Conservation (phyloP, 2,113 vertebrate species). For the Prunella fulvescens region DNA sequence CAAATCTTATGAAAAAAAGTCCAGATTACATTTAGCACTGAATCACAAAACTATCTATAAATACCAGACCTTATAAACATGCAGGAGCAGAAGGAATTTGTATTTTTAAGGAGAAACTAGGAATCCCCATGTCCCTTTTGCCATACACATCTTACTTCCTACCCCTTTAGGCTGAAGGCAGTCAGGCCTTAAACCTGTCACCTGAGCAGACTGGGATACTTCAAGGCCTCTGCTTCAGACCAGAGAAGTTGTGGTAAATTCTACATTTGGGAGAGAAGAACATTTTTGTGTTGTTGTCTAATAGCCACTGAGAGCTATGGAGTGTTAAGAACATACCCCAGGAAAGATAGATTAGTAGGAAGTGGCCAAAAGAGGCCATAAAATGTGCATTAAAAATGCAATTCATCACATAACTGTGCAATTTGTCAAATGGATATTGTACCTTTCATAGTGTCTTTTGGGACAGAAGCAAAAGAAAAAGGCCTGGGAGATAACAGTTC, state of each 20-base stretch:
- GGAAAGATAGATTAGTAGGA: constrained; percentile 57
- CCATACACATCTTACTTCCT: background rate
- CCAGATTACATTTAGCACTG: background rate
- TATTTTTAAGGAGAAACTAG: background rate
- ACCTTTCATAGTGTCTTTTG: constrained; percentile 49
- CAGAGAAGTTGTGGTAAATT: background rate
- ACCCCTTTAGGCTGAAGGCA: background rate
- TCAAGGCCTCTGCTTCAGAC: background rate
- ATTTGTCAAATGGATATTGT: constrained; percentile 64
- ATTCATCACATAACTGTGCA: constrained; percentile 59
- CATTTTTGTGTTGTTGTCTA: constrained; percentile 55
- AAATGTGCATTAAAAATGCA: constrained; percentile 64
- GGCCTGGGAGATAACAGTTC: constrained; percentile 39
- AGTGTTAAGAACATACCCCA: constrained; percentile 53
- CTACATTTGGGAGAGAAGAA: constrained; percentile 22
- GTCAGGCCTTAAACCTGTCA: background rate
- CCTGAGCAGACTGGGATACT: background rate
- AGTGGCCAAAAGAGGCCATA: constrained; percentile 60
- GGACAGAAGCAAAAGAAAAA: constrained; percentile 54
- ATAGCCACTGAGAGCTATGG: constrained; percentile 20
- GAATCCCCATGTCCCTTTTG: background rate
- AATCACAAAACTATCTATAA: background rate
- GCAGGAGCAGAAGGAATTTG: background rate
- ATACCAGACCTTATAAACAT: background rate
- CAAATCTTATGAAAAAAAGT: background rate